These are phyloP conservation scores for Falco biarmicus DNA, from an alignment of 2,797 vertebrate species.

Conservation along the genomic window DNA sequence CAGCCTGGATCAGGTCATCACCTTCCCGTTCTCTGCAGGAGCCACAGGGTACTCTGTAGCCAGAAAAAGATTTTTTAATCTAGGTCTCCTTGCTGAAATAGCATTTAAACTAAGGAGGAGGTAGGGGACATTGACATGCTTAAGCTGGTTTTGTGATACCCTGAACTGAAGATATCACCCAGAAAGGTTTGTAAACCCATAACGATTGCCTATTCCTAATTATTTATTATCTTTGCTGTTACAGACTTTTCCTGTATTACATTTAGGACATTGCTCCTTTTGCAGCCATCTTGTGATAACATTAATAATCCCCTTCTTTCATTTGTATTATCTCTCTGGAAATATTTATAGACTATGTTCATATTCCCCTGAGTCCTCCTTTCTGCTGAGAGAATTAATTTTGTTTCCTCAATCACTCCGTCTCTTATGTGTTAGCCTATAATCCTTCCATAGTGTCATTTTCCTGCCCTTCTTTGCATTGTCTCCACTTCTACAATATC, in stretches of 20 bases:
- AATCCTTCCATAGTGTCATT: slow-evolving; percentile 29
- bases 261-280: slow-evolving; percentile 31
- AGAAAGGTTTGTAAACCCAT: neutral
- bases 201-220: slow-evolving; percentile 13
- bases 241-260: slow-evolving; percentile 19
- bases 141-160: neutral
- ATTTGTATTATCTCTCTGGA: slow-evolving; percentile 53
- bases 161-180: neutral
- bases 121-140: neutral
- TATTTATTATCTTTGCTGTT: slow-evolving; percentile 37
- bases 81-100: neutral
- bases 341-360: slow-evolving; percentile 53
- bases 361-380: slow-evolving; percentile 25
- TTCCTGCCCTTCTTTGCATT: slow-evolving; percentile 28
- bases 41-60: neutral
- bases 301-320: slow-evolving; percentile 53
- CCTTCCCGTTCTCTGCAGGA: neutral
- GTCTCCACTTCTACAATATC: neutral
- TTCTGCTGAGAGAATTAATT: slow-evolving; percentile 51
- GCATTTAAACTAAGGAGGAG: neutral
- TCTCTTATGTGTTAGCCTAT: neutral
- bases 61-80: neutral
- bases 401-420: slow-evolving; percentile 26
- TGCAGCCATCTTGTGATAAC: slow-evolving; percentile 39
- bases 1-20: neutral